phyloP scores from a whole-genome alignment of 2,888 invertebrate genomes.

The Himalopsyche kuldschensis region DNA sequence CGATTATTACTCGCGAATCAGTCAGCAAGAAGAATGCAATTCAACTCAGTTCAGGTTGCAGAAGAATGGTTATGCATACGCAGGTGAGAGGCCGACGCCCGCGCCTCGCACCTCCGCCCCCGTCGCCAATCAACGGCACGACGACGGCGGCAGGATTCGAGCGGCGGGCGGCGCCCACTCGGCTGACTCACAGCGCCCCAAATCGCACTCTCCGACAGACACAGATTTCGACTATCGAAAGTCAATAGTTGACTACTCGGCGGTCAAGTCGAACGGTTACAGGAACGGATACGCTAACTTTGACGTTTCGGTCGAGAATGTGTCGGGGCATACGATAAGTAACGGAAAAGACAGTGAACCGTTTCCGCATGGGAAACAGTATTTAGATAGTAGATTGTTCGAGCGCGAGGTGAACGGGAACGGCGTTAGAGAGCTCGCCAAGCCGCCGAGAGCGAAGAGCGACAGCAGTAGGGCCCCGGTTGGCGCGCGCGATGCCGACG shows the following conservation, averaged over 20 bases:
- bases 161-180: background rate
- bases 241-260: conserved; percentile 28
- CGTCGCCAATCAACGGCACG: background rate
- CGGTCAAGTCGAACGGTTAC: conserved; percentile 26
- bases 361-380: conserved; percentile 36
- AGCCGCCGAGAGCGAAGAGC: conserved; percentile 58
- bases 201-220: conserved; percentile 29
- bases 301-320: conserved; percentile 7
- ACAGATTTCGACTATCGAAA: conserved; percentile 37
- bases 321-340: conserved; percentile 2
- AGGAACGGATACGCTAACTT: conserved; percentile 26
- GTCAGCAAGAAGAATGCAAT: conserved; percentile 55
- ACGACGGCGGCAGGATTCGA: background rate
- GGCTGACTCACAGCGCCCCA: conserved; percentile 22
- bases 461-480: conserved; percentile 46
- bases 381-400: conserved; percentile 38
- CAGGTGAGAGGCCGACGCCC: conserved; percentile 43
- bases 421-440: conserved; percentile 48
- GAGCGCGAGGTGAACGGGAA: conserved; percentile 49
- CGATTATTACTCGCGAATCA: conserved; percentile 58
- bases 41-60: conserved; percentile 45
- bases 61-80: conserved; percentile 41
- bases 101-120: conserved; percentile 30
- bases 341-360: conserved; percentile 19
- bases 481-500: conserved; percentile 43